Conservation (phyloP, 1,140 invertebrate species). For the Stratiolaelaps scimitus region DNA sequence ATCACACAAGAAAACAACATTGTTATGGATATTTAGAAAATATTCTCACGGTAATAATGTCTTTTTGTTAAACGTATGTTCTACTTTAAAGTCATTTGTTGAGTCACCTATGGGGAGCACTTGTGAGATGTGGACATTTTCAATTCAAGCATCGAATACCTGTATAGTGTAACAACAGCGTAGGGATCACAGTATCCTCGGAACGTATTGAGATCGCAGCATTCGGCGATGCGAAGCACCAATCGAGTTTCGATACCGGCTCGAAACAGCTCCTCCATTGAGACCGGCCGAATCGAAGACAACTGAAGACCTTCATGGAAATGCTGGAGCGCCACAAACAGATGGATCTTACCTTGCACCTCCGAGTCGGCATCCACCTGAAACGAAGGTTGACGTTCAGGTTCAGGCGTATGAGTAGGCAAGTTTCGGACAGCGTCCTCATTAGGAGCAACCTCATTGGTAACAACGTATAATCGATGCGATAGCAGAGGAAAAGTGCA, state of each 20-base stretch:
- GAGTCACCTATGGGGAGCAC: no score
- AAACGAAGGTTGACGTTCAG: no score
- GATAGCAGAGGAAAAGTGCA: no score
- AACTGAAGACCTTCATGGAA: conserved; percentile 24
- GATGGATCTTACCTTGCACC: conserved; percentile 52
- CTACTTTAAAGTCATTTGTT: no score
- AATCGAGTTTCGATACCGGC: conserved; percentile 24
- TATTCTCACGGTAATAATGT: no score
- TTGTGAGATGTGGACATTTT: conserved; percentile 47
- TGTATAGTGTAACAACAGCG: conserved; percentile 61
- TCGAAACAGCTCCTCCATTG: conserved; percentile 5
- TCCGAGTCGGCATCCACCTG: conserved; percentile 65
- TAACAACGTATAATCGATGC: no score
- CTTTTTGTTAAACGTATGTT: no score
- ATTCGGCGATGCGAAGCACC: conserved; percentile 55
- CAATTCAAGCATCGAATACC: conserved; percentile 63
- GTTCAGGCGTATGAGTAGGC: no score
- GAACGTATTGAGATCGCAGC: conserved; percentile 70
- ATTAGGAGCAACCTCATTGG: no score
- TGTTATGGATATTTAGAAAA: no score
- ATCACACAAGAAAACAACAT: no score
- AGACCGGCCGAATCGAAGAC: conserved; percentile 27
- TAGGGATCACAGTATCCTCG: conserved; percentile 82
- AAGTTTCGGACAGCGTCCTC: no score
- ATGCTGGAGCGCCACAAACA: conserved; percentile 29